Conservation (phyloP, 2,113 vertebrate genomes). For the Lutjanus erythropterus region DNA sequence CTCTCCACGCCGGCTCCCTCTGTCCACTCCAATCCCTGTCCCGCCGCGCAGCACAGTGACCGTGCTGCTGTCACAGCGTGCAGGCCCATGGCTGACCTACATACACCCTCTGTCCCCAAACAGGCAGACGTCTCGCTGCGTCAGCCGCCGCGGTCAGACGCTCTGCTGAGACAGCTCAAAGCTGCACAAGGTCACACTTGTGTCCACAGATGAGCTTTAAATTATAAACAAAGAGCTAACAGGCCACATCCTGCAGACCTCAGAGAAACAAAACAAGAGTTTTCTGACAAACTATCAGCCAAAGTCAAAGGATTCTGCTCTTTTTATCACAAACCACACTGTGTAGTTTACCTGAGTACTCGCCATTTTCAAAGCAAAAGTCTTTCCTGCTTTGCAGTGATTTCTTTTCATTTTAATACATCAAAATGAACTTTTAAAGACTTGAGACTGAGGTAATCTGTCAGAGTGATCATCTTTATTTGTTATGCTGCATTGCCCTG, state of each 20-base stretch:
- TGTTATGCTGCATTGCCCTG: too few species aligned
- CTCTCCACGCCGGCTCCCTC: slow-evolving; percentile 66
- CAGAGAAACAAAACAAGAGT: neutral
- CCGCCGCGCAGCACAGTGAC: slow-evolving; percentile 63
- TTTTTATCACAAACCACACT: neutral
- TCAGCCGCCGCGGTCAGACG: slow-evolving; percentile 59
- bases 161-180: slow-evolving; percentile 81
- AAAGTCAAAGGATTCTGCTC: neutral
- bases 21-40: slow-evolving; percentile 83
- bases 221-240: slow-evolving; percentile 57
- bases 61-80: slow-evolving; percentile 69
- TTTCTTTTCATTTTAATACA: too few species aligned
- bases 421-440: too few species aligned
- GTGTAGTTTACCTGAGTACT: neutral
- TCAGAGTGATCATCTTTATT: too few species aligned
- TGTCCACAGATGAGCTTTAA: slow-evolving; percentile 34
- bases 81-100: slow-evolving; percentile 81
- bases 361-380: too few species aligned
- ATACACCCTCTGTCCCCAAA: slow-evolving; percentile 78
- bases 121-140: slow-evolving; percentile 70
- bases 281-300: slow-evolving; percentile 1
- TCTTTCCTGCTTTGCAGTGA: too few species aligned
- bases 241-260: slow-evolving; percentile 28
- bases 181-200: slow-evolving; percentile 73
- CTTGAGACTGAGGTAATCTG: too few species aligned